These are phyloP conservation scores for Eristalinus sepulchralis DNA, from an alignment of 2,888 invertebrate genomes.

Conservation along the genomic window DNA sequence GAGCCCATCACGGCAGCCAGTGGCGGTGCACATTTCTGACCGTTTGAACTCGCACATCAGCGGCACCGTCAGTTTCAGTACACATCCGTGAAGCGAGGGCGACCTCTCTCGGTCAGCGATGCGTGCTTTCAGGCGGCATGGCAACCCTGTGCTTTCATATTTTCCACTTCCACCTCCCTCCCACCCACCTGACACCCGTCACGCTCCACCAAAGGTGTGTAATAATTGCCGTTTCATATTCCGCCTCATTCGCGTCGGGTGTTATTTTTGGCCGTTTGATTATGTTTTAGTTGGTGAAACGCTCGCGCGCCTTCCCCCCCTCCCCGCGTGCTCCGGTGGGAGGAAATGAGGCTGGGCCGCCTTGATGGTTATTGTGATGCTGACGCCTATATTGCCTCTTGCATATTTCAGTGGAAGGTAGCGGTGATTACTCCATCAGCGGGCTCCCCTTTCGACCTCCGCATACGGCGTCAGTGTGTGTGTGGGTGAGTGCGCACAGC, in stretches of 20 bases:
- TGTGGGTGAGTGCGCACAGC: not conserved
- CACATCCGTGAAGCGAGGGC: not conserved
- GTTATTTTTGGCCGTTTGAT: slow-evolving; percentile 60
- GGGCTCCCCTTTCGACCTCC: not conserved
- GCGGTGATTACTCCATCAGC: slow-evolving; percentile 51
- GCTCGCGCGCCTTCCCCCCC: not conserved
- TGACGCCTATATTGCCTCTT: slow-evolving; percentile 39
- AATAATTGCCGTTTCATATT: slow-evolving; percentile 31
- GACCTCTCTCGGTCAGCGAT: not conserved
- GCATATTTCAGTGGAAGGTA: slow-evolving; percentile 30
- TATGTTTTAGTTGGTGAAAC: slow-evolving; percentile 3
- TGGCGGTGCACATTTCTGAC: not conserved
- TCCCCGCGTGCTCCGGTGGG: not conserved
- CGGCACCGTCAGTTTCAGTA: not conserved
- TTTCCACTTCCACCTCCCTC: not conserved
- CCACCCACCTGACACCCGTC: not conserved
- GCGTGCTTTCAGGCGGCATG: not conserved
- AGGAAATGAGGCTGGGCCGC: not conserved
- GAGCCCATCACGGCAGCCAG: not conserved
- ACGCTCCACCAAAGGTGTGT: slow-evolving; percentile 15
- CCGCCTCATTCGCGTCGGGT: not conserved
- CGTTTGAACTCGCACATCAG: not conserved
- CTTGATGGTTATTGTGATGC: slow-evolving; percentile 46
- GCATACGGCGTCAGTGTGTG: not conserved
- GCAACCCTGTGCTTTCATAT: slow-evolving; percentile 4